Percentiles rank a stretch among this genome's conserved stretches.
phyloP scores from a whole-genome alignment of 1,140 invertebrate genomes.

The Mya arenaria region DNA sequence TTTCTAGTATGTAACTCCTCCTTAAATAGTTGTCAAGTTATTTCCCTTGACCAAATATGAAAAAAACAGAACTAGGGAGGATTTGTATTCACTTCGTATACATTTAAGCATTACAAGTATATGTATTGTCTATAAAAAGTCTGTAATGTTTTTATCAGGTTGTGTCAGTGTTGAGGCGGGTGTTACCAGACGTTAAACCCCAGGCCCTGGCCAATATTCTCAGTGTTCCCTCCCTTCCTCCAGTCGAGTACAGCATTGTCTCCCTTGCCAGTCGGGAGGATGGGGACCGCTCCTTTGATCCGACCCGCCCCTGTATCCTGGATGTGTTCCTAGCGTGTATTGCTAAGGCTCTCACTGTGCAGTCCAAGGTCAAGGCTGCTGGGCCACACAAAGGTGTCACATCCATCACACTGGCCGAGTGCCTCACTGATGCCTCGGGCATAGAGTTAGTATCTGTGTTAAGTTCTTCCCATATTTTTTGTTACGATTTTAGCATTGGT shows the following conservation, averaged over 20 bases:
- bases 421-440: conserved; percentile 58
- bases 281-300: conserved; percentile 82
- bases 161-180: conserved; percentile 89
- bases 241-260: conserved; percentile 89
- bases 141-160: no score
- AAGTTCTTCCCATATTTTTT: no score
- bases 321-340: conserved; percentile 94
- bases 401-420: conserved; percentile 84
- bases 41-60: no score
- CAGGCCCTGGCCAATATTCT: conserved; percentile 84
- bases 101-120: no score
- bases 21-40: no score
- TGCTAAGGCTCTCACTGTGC: conserved; percentile 92
- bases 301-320: conserved; percentile 85
- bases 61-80: no score
- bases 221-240: conserved; percentile 87
- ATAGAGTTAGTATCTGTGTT: conserved; percentile 55
- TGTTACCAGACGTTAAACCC: conserved; percentile 91
- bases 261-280: conserved; percentile 66
- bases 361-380: conserved; percentile 91
- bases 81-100: no score
- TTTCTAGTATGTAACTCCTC: no score
- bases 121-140: no score
- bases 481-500: no score
- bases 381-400: conserved; percentile 85